Base-by-base conservation (phyloP, 2,113 vertebrate species). In the Ptychochromis oligacanthus region DNA sequence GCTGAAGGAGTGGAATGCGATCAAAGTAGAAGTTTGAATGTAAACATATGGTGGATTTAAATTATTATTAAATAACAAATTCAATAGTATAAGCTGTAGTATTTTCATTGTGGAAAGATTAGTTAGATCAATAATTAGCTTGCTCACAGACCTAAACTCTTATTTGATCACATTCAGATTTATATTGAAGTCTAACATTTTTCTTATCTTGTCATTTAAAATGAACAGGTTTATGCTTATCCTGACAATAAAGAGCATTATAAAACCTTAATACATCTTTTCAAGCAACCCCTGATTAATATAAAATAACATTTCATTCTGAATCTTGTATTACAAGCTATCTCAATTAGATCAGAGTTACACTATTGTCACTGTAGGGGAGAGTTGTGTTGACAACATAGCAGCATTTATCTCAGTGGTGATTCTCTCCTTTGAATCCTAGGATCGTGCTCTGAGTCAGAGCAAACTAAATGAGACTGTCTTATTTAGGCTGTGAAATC, bases 401-500 rank as follows among this genome's bases (percentile, higher is more conserved):
- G 31, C 80, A 46, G 49, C 82, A 36, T 59, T 86, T 87, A 60
- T 87, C 75, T 84, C 75, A 57, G 75, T 62, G 24, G 79, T 62
- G 78, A 87, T n/a, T 54, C 46, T 52, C 80, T 83, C 58, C 28
- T 70, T 67, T 52, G 54, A 82, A 75, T 91, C 60, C n/a, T 10
- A 10, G 57, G 61, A 87, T 80, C 79, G 57, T 81, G 67, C 87
- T 83, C 46, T 62, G 78, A 91, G 74, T 87, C 79, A 81, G 61
- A 78, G 80, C 72, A 80, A 81, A 81, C 79, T 70, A 81, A 86
- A 87, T 70, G 72, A 87, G 85, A 79, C 60, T 36, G 59, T 89
- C 55, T 90, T 59, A 85, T 92, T 87, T 87, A 59, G 79, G 59
- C 84, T 91, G 86, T 91, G 84, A 92, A 93, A 94, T 92, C 67